Conservation (phyloP, 2,797 vertebrate genomes). For the Coccyzus lansbergi region DNA sequence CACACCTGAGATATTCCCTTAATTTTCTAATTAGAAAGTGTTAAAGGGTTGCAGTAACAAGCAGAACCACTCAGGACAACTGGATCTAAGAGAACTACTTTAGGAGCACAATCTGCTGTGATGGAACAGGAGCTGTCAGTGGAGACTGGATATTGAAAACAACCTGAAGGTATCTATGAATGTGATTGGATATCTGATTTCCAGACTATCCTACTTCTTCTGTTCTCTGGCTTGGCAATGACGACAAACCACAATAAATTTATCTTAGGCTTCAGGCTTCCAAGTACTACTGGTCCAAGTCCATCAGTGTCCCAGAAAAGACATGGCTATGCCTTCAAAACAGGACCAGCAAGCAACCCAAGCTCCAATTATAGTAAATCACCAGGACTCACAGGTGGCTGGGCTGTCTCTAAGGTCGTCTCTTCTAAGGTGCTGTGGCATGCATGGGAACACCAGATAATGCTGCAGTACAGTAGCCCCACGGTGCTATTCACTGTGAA, state of each 20-base stretch:
- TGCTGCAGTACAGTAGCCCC: neutral
- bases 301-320: neutral
- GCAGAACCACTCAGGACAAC: neutral
- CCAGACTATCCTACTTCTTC: neutral
- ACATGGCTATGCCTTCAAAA: neutral
- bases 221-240: neutral
- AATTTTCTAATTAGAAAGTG: neutral
- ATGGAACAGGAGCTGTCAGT: neutral
- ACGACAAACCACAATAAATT: neutral
- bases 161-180: neutral
- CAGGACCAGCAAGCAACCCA: neutral
- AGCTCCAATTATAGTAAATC: neutral
- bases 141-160: neutral
- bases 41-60: neutral
- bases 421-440: neutral
- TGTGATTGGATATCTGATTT: neutral
- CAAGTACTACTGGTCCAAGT: neutral
- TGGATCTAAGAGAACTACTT: neutral
- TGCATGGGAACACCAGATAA: neutral
- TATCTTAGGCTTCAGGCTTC: neutral
- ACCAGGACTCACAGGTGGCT: neutral
- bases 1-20: neutral
- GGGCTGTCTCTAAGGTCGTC: neutral
- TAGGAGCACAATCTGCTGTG: neutral
- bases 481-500: neutral